These are phyloP conservation scores for Hymenopus coronatus DNA, from an alignment of 2,888 invertebrate species.

Conservation along the genomic window DNA sequence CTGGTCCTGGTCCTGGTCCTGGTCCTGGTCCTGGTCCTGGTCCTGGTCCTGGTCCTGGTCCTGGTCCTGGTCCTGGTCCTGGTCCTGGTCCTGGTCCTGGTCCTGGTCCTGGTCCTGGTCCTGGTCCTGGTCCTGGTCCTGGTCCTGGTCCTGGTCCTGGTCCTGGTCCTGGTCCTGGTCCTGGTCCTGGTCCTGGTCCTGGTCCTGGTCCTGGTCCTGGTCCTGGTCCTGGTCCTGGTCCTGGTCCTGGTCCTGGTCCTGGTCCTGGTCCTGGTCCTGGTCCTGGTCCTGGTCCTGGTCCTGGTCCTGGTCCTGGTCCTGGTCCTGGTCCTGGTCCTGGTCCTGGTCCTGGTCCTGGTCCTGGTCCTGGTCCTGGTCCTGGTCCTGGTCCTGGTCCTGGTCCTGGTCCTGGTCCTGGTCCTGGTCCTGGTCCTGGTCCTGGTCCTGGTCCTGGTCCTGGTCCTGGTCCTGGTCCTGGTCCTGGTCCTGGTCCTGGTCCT, in stretches of 20 bases:
- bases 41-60: neutral
- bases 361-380: neutral
- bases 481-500: neutral
- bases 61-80: neutral
- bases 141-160: neutral
- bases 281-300: neutral
- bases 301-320: neutral
- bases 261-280: neutral
- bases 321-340: neutral
- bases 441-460: neutral
- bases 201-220: neutral
- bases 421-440: neutral
- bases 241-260: neutral
- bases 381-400: neutral
- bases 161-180: neutral
- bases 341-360: neutral
- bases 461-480: neutral
- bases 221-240: neutral
- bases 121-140: neutral
- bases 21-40: neutral
- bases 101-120: neutral
- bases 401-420: neutral
- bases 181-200: neutral
- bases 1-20: neutral
- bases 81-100: neutral